Conservation (phyloP, 2,113 vertebrate species). For the Atherinomorus stipes region DNA sequence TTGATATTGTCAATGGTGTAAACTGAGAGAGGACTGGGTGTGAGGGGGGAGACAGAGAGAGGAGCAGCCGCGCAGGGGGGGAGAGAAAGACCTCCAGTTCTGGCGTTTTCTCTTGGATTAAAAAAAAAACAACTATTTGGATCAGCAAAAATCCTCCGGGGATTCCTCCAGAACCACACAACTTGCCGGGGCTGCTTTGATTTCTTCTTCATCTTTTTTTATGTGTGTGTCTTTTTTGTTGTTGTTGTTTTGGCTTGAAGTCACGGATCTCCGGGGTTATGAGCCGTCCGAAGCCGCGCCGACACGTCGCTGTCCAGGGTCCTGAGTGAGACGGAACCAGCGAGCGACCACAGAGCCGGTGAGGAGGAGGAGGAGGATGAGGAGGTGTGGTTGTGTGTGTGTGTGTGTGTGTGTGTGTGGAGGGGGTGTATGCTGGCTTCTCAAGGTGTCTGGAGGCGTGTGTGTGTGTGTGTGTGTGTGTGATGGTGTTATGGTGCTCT, state of each 20-base stretch:
- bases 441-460: conserved; percentile 33
- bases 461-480: background rate
- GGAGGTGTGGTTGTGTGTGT: background rate
- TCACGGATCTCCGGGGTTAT: conserved; percentile 69
- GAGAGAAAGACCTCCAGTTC: conserved; percentile 25
- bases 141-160: background rate
- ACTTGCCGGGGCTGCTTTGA: background rate
- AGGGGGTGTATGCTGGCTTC: conserved; percentile 7
- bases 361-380: conserved; percentile 7
- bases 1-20: conserved; percentile 80
- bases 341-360: conserved; percentile 78
- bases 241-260: background rate
- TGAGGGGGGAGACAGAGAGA: conserved; percentile 46
- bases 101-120: conserved; percentile 13
- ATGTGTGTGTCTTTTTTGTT: background rate
- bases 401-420: background rate
- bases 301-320: conserved; percentile 85
- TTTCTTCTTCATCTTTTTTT: background rate
- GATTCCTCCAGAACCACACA: background rate
- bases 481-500: background rate
- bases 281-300: conserved; percentile 83
- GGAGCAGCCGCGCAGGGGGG: conserved; percentile 37
- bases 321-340: conserved; percentile 79
- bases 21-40: conserved; percentile 71
- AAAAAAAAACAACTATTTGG: background rate